phyloP scores from a whole-genome alignment of 2,888 invertebrate genomes.

The Erynnis tages region DNA sequence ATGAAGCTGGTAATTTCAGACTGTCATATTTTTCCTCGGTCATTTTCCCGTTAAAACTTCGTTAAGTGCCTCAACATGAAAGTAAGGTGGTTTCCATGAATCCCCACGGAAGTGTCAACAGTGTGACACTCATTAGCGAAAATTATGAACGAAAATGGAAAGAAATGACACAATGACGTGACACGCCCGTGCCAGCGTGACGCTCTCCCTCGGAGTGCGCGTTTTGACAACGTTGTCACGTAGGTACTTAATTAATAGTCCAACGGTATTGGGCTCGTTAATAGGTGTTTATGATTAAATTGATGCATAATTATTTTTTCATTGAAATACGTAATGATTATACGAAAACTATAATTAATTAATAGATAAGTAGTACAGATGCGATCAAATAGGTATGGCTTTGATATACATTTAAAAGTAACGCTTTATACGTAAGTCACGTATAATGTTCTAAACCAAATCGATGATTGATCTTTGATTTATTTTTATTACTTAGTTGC shows the following conservation, averaged over 20 bases:
- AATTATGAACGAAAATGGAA: slow-evolving; percentile 46
- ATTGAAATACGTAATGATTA: too few species aligned
- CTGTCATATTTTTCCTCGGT: neutral
- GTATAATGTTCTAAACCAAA: too few species aligned
- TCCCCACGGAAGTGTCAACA: slow-evolving; percentile 40
- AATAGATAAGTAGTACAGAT: too few species aligned
- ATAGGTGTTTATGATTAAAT: slow-evolving; percentile 4
- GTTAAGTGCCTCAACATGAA: neutral
- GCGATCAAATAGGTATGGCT: too few species aligned
- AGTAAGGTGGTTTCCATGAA: slow-evolving; percentile 1
- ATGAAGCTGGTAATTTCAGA: too few species aligned
- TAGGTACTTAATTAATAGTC: slow-evolving; percentile 13
- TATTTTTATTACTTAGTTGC: too few species aligned
- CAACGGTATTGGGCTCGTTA: neutral
- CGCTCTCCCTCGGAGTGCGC: slow-evolving; percentile 19
- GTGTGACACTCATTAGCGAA: slow-evolving; percentile 28
- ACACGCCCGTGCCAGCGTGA: slow-evolving; percentile 47
- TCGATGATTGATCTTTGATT: too few species aligned
- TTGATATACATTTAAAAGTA: too few species aligned
- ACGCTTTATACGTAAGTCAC: too few species aligned
- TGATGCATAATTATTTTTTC: neutral
- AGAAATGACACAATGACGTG: slow-evolving; percentile 44
- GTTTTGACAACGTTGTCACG: slow-evolving; percentile 12
- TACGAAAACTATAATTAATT: too few species aligned
- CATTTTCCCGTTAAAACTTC: neutral